Conservation (phyloP, 1,140 invertebrate species). For the Heliconius himera region DNA sequence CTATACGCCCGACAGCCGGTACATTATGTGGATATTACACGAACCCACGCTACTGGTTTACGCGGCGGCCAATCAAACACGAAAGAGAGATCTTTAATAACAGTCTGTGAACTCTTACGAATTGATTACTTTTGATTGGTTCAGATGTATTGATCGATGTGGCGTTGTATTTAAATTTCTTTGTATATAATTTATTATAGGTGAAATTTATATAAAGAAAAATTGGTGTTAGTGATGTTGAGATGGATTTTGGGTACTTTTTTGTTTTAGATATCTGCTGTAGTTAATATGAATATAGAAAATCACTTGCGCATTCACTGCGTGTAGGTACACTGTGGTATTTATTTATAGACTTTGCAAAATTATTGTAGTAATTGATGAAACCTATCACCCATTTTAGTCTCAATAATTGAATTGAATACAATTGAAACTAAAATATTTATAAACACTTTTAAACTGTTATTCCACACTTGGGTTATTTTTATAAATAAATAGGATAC, state of each 20-base stretch:
- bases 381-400: too few species aligned
- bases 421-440: too few species aligned
- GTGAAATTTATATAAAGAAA: neutral
- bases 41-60: slow-evolving; percentile 60
- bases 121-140: slow-evolving; percentile 40
- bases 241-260: neutral
- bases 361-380: too few species aligned
- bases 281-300: too few species aligned
- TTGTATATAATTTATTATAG: neutral
- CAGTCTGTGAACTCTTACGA: slow-evolving; percentile 37
- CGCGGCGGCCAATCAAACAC: slow-evolving; percentile 74
- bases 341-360: too few species aligned
- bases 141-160: neutral
- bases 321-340: too few species aligned
- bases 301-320: too few species aligned
- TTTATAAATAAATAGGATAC: too few species aligned
- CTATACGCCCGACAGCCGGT: slow-evolving; percentile 24
- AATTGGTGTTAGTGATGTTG: neutral
- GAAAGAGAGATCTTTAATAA: slow-evolving; percentile 43
- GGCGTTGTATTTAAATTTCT: neutral
- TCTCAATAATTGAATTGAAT: too few species aligned
- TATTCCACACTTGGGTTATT: too few species aligned
- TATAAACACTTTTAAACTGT: too few species aligned
- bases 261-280: neutral
- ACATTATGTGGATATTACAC: too few species aligned